Evolutionary conservation across 2,888 invertebrate species (phyloP).

Genomic region (Eretmocerus hayati): DNA sequence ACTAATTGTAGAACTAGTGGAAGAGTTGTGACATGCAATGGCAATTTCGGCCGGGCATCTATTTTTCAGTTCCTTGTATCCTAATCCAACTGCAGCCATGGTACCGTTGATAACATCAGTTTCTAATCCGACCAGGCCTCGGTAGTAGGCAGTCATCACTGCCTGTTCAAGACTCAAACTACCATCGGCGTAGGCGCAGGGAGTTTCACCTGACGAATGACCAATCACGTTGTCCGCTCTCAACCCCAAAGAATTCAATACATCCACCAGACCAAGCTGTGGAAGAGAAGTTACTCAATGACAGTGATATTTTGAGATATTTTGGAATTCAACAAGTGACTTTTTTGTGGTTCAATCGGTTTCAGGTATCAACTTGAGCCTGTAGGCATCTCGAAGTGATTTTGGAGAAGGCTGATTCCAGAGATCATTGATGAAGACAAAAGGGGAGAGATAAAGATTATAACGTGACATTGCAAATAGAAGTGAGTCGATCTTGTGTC

Average conservation of each 20-base stretch:
- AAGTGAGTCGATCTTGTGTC: too few species aligned
- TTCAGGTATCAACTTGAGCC: too few species aligned
- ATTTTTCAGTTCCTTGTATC: slow-evolving; percentile 54
- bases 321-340: too few species aligned
- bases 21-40: slow-evolving; percentile 81
- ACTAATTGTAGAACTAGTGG: slow-evolving; percentile 83
- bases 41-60: slow-evolving; percentile 70
- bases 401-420: too few species aligned
- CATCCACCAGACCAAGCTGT: slow-evolving; percentile 60
- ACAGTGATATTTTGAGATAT: too few species aligned
- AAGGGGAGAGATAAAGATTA: too few species aligned
- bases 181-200: slow-evolving; percentile 92
- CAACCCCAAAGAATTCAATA: slow-evolving; percentile 54
- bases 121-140: slow-evolving; percentile 32
- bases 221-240: slow-evolving; percentile 69
- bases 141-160: slow-evolving; percentile 31
- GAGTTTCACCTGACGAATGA: slow-evolving; percentile 90
- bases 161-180: slow-evolving; percentile 58
- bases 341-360: too few species aligned
- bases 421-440: too few species aligned
- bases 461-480: too few species aligned
- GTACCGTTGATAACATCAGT: slow-evolving; percentile 59
- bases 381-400: too few species aligned
- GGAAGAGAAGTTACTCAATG: too few species aligned
- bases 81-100: slow-evolving; percentile 80